Base-by-base conservation (phyloP, 2,113 vertebrate genomes). In the Seriola aureovittata region DNA sequence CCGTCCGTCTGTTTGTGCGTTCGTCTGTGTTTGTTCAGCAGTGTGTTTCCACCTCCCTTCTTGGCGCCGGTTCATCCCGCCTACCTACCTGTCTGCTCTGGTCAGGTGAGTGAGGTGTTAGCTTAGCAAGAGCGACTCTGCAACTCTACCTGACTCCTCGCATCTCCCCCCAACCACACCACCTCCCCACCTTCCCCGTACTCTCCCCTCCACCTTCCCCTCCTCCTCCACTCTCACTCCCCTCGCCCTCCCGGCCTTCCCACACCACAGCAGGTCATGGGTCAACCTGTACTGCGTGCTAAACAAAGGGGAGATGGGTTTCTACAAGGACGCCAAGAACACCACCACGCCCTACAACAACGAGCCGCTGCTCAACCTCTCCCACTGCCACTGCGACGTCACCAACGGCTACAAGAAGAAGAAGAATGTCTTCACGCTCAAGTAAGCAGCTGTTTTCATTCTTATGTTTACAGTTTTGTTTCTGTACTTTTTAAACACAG, bases 341-440 rank as follows among this genome's bases (percentile, higher is more conserved):
- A 96, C 95, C 0, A 82, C 93, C 8, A 91, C 94, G 73, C 92
- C 97, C 3, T 97, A 98, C 46, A 96, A 94, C 9, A 97, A 96
- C 4, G 97, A 99, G 90, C 96, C 97, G 0, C 91, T 96, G 69
- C 95, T 98, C 81, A 97, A 78, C 94, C 94, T 99, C 64, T 96
- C 95, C 88, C 92, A 91, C 84, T 96, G 97, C 91, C 88, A 94
- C 91, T 94, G 96, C 19, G 97, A 98, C 75, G 95, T 98, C 93
- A 97, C 97, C 92, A 97, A 88, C 16, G 96, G 97, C 82, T 99
- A 98, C 95, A 98, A 98, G 95, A 99, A 99, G 94, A 98, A 98
- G 95, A 98, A 99, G 88, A 97, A 97, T 4, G 97, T 99, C 90
- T 98, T 99, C 93, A 99, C 97, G 21, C 96, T 99, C 87, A 98